Conservation (phyloP, 2,888 invertebrate genomes). For the Lasioglossum leucozonium region DNA sequence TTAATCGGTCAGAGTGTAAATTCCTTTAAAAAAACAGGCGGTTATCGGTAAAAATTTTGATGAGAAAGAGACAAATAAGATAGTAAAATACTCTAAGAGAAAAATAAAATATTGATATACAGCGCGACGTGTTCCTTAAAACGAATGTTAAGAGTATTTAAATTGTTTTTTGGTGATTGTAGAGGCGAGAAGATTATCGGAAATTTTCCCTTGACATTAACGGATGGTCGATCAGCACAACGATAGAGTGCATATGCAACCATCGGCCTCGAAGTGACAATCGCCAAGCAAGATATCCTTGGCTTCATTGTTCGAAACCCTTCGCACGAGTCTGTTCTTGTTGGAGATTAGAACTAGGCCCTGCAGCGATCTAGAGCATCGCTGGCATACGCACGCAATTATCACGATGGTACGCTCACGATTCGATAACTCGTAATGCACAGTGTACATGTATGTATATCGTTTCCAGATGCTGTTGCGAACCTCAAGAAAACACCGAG, state of each 20-base stretch:
- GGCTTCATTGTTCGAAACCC: slow-evolving; percentile 71
- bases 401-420: background rate
- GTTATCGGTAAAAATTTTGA: too few relatives aligned
- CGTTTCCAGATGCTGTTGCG: background rate
- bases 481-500: background rate
- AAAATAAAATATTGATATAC: too few relatives aligned
- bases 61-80: too few relatives aligned
- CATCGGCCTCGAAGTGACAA: slow-evolving; percentile 4
- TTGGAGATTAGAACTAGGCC: slow-evolving; percentile 29
- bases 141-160: background rate
- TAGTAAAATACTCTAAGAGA: too few relatives aligned
- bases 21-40: too few relatives aligned
- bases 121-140: too few relatives aligned
- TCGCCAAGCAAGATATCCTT: slow-evolving; percentile 67
- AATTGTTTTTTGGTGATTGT: background rate
- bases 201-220: background rate
- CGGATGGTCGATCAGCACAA: background rate
- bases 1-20: background rate
- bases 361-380: background rate
- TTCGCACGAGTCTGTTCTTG: slow-evolving; percentile 45
- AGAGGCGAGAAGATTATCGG: background rate
- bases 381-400: background rate
- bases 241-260: background rate
- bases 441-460: background rate
- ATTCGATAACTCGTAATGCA: background rate